Evolutionary conservation across 1,140 invertebrate species (phyloP), one percentile per base, ranked within the genome.

Genomic region (Stegodyphus mimosarum): DNA sequence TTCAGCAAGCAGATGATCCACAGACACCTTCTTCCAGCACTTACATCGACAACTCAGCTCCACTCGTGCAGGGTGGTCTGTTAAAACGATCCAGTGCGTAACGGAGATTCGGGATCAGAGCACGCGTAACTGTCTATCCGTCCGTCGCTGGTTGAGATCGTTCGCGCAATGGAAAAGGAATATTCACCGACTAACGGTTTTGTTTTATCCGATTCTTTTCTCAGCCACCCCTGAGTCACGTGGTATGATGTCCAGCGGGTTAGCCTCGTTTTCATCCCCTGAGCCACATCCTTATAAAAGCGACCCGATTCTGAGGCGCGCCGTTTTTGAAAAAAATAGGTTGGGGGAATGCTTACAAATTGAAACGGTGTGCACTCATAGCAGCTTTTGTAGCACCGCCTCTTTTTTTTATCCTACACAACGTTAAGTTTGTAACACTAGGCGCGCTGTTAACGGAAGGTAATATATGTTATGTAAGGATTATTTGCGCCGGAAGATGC

Each of bases 251-350:
- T 81, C 79, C 79, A 81, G 79, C 70, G 79, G 70, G 79, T 73
- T 81, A 81, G 79, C 79, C 79, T 81, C 79, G 79, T 72, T 81
- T 81, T 71, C 13, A 18, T 72, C 67, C 48, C 55, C 69, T n/a
- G 10, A 81, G 33, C 79, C 79, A 72, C 70, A 81, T 81, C 69
- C 77, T 79, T 79, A 49, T 81, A 49, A 72, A 70, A 81, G 55
- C 69, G 69, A 72, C 79, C 79, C 79, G 79, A 81, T 81, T 81
- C 66, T 13, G 51, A 79, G 77, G 77, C 77, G 77, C 79, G 79
- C 69, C 66, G 66, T 51, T 49, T 15, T 51, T 67, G 55, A 60
- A 15, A 60, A 60, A 60, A 60, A 9, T 60, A 15, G 55, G 55
- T 60, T 60, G 9, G 15, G 55, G 55, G 55, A 60, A 10, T 15